Conservation (phyloP, 1,140 invertebrate genomes). For the Pseudomyrmex pallidus region DNA sequence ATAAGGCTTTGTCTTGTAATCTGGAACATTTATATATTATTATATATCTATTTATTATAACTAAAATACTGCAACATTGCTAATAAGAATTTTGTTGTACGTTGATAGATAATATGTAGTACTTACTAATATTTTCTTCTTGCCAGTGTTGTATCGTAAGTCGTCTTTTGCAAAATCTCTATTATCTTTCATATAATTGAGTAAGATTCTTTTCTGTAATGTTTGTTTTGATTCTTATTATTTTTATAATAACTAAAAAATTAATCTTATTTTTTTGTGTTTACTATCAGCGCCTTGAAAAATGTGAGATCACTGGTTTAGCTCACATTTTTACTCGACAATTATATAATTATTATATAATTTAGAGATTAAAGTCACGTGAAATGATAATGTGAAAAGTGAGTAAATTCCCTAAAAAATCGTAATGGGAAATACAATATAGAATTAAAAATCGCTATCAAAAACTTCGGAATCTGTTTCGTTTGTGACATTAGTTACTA, state of each 20-base stretch:
- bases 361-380: constrained; percentile 5
- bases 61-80: background rate
- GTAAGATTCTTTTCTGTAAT: constrained; percentile 1
- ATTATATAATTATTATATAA: background rate
- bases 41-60: constrained; percentile 2
- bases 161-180: background rate
- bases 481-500: too few species aligned
- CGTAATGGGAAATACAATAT: background rate
- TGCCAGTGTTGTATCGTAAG: background rate
- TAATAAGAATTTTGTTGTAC: background rate
- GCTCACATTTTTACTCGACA: constrained; percentile 8
- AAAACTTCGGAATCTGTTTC: too few species aligned
- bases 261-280: too few species aligned
- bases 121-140: constrained; percentile 11
- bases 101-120: background rate
- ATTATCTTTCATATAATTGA: constrained; percentile 15
- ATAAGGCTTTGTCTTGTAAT: too few species aligned
- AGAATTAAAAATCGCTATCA: background rate
- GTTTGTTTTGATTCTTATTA: background rate
- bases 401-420: background rate
- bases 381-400: constrained; percentile 5
- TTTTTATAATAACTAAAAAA: too few species aligned
- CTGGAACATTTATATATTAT: background rate
- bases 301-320: background rate
- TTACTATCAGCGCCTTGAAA: too few species aligned